Percentiles rank a stretch among this genome's conserved stretches.
phyloP scores from a whole-genome alignment of 1,140 invertebrate genomes.

The Eumaeus atala region DNA sequence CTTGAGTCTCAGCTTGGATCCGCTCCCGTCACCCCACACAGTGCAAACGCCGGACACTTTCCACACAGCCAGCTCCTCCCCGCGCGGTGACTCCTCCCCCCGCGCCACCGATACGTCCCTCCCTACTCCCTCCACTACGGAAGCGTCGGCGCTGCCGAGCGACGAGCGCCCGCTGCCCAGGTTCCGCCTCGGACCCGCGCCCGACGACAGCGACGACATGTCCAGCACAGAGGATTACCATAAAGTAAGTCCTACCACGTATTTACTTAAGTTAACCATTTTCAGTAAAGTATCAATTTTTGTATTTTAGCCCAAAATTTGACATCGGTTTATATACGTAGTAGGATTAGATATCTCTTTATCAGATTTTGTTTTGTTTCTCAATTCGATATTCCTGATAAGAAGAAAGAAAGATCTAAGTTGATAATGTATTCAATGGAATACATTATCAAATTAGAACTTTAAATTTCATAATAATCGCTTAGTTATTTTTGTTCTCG shows the following conservation, averaged over 20 bases:
- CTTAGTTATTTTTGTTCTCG: too few relatives aligned
- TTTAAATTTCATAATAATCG: too few relatives aligned
- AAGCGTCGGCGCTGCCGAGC: slow-evolving; percentile 42
- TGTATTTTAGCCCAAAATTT: too few relatives aligned
- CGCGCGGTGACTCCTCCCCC: slow-evolving; percentile 26
- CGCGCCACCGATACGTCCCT: slow-evolving; percentile 32
- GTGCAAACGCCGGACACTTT: slow-evolving; percentile 80
- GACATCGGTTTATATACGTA: too few relatives aligned
- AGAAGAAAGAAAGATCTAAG: too few relatives aligned
- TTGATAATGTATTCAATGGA: too few relatives aligned
- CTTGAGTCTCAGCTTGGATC: slow-evolving; percentile 51
- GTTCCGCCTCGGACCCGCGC: slow-evolving; percentile 39
- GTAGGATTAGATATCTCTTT: too few relatives aligned
- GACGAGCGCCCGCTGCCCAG: slow-evolving; percentile 32
- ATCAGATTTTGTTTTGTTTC: too few relatives aligned
- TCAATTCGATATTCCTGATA: too few relatives aligned
- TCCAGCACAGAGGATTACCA: slow-evolving; percentile 69
- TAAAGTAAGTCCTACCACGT: slow-evolving; percentile 35
- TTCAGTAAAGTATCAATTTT: too few relatives aligned
- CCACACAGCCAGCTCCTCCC: slow-evolving; percentile 80
- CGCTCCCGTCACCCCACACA: slow-evolving; percentile 39
- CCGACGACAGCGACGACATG: slow-evolving; percentile 68
- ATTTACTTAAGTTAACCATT: too few relatives aligned
- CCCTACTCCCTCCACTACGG: slow-evolving; percentile 42
- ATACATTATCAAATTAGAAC: too few relatives aligned